Evolutionary conservation across 2,797 vertebrate species (phyloP).

Genomic region (Bryconaethiops microstoma): DNA sequence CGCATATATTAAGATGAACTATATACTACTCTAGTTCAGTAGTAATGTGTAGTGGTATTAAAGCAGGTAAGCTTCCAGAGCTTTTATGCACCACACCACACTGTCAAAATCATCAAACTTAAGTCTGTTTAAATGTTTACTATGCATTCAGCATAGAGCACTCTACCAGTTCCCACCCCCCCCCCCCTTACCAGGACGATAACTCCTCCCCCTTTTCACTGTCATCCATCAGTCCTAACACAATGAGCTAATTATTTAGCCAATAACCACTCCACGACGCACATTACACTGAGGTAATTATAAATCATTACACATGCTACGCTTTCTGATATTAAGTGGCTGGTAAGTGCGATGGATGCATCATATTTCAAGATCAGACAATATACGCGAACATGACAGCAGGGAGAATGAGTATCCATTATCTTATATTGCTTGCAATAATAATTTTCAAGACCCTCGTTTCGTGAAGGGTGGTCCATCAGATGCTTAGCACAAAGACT

Average conservation of each 20-base stretch:
- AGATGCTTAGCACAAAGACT: slow-evolving; percentile 56
- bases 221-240: slow-evolving; percentile 58
- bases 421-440: slow-evolving; percentile 65
- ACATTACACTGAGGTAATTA: slow-evolving; percentile 60
- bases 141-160: background rate
- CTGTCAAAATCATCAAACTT: background rate
- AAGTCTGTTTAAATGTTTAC: background rate
- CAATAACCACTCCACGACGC: slow-evolving; percentile 56
- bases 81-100: background rate
- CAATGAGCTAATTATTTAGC: slow-evolving; percentile 61
- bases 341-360: slow-evolving; percentile 61
- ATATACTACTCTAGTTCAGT: background rate
- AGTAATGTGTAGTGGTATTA: too few species aligned
- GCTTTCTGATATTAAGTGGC: slow-evolving; percentile 64
- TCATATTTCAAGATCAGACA: slow-evolving; percentile 63
- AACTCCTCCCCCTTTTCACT: slow-evolving; percentile 34
- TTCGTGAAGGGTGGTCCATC: slow-evolving; percentile 60
- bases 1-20: background rate
- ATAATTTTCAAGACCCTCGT: slow-evolving; percentile 63
- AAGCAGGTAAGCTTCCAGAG: background rate
- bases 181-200: background rate
- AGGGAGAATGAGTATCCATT: slow-evolving; percentile 63
- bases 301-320: slow-evolving; percentile 60
- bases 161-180: background rate
- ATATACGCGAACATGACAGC: slow-evolving; percentile 60